A percentile compares a stretch with the other conserved stretches of the same genome.
Evolutionary conservation across 2,888 invertebrate genomes (phyloP).

Genomic region (Hecatera dysodea): DNA sequence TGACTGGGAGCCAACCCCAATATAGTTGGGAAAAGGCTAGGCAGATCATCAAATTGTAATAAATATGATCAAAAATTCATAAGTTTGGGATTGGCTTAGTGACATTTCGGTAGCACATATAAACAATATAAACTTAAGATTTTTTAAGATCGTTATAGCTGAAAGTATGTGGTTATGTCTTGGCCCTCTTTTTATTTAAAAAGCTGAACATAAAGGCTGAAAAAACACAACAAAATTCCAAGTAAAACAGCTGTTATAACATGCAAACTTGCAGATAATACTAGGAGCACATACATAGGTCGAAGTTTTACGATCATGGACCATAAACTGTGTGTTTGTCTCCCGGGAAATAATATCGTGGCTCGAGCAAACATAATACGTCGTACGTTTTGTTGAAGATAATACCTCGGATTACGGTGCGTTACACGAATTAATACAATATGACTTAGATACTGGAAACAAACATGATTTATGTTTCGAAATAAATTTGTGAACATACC

Average conservation of each 20-base stretch:
- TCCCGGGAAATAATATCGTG: constrained; percentile 45
- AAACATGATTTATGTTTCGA: not conserved
- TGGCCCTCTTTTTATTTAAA: no score
- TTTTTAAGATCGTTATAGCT: no score
- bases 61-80: no score
- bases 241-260: not conserved
- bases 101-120: no score
- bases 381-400: constrained; percentile 11
- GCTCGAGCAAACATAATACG: constrained; percentile 24
- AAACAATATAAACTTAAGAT: no score
- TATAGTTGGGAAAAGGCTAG: no score
- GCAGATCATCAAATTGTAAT: no score
- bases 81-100: no score
- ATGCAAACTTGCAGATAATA: constrained; percentile 21
- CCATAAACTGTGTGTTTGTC: constrained; percentile 45
- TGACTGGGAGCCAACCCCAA: no score
- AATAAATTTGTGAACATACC: not conserved
- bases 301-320: constrained; percentile 32
- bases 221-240: not conserved
- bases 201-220: no score
- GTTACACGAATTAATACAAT: constrained; percentile 37
- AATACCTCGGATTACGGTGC: constrained; percentile 29
- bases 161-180: no score
- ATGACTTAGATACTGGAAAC: not conserved
- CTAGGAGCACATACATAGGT: not conserved